A percentile compares a stretch with the other conserved stretches of the same genome.
Conservation (phyloP, 2,797 vertebrate species). For the Buphagus erythrorhynchus region DNA sequence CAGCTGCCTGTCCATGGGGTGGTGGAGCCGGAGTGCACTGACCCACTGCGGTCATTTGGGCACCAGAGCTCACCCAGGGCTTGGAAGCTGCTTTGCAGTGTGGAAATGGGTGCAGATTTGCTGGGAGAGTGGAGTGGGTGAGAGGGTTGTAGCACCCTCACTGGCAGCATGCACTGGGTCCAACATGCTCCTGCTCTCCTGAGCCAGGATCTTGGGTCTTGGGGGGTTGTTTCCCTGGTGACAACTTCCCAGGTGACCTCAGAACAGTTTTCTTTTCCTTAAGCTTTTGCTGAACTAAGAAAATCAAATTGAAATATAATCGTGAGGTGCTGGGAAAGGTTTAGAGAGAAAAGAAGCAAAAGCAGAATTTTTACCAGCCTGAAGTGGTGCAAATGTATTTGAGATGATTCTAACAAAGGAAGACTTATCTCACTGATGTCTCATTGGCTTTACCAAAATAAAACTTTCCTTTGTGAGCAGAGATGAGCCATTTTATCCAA, state of each 20-base stretch:
- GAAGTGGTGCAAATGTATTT: not conserved
- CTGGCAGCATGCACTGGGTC: not conserved
- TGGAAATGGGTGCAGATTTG: not conserved
- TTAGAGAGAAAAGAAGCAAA: not conserved
- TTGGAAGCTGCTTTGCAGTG: not conserved
- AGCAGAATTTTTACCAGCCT: not conserved
- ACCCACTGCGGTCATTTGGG: not conserved
- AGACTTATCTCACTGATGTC: not conserved
- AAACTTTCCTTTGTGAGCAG: not conserved
- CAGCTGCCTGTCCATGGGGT: not conserved
- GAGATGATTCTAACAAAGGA: not conserved
- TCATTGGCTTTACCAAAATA: not conserved
- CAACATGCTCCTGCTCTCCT: not conserved
- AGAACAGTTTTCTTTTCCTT: not conserved
- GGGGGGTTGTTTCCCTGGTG: accelerated
- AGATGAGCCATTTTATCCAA: not conserved
- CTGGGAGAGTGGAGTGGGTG: not conserved
- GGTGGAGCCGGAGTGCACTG: not conserved
- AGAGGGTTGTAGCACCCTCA: not conserved
- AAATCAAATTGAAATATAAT: not conserved
- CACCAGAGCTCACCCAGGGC: not conserved
- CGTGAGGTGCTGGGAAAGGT: not conserved
- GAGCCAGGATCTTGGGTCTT: not conserved
- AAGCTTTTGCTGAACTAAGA: not conserved
- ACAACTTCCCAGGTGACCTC: not conserved